Percentiles rank a stretch among this genome's conserved stretches.
These are phyloP conservation scores for Meriones unguiculatus DNA, from an alignment of 2,113 vertebrate genomes.

Conservation along the genomic window DNA sequence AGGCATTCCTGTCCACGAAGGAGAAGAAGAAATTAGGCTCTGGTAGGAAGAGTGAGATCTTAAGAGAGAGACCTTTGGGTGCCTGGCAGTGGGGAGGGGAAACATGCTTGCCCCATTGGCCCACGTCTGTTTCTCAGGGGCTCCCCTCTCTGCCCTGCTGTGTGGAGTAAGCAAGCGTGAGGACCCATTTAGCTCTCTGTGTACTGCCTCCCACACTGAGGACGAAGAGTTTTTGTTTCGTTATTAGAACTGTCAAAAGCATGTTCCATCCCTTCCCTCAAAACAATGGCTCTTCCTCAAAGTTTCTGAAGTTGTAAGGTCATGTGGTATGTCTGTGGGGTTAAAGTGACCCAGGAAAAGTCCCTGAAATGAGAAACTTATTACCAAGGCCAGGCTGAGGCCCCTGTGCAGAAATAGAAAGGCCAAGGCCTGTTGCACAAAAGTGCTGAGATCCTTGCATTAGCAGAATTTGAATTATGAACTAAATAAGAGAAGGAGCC, in stretches of 20 bases:
- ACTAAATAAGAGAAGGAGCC: not conserved
- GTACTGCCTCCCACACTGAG: not conserved
- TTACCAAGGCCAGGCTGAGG: not conserved
- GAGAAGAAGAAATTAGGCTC: conserved; percentile 32
- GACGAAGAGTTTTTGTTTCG: not conserved
- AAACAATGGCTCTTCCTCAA: conserved; percentile 14
- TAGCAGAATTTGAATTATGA: not conserved
- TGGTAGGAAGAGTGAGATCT: not conserved
- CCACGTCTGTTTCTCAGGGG: not conserved
- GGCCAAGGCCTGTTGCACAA: not conserved
- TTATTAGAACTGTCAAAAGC: not conserved
- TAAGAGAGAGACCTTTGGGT: conserved; percentile 16
- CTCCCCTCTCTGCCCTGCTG: not conserved
- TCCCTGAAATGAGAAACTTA: not conserved
- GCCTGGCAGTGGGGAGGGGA: not conserved
- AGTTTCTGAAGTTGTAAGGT: not conserved
- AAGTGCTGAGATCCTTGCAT: not conserved
- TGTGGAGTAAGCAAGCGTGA: not conserved
- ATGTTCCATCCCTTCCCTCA: not conserved
- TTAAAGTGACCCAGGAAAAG: not conserved
- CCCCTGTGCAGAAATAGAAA: not conserved
- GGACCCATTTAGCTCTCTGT: not conserved
- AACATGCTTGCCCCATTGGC: not conserved
- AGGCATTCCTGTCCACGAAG: conserved; percentile 39
- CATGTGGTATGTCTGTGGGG: not conserved